Percentiles rank a stretch among this genome's conserved stretches.
Evolutionary conservation across 2,888 invertebrate genomes (phyloP).

Genomic region (Parnassius apollo): DNA sequence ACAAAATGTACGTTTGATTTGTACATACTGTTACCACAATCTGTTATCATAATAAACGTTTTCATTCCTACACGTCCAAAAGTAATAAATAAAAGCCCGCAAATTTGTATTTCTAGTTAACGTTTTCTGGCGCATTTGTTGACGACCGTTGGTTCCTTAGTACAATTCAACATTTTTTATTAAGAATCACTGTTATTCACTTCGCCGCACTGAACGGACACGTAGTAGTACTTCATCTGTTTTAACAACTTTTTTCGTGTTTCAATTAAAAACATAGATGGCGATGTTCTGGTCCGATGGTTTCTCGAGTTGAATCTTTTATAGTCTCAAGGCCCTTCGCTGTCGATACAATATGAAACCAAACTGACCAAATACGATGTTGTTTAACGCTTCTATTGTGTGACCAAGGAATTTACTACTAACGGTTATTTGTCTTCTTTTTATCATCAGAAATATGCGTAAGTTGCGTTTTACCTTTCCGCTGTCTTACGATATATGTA

Average conservation of each 20-base stretch:
- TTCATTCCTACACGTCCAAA: slow-evolving; percentile 3
- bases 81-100: neutral
- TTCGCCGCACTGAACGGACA: slow-evolving; percentile 16
- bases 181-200: slow-evolving; percentile 17
- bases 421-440: slow-evolving; percentile 10
- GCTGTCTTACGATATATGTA: neutral
- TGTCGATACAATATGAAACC: slow-evolving; percentile 12
- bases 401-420: slow-evolving; percentile 8
- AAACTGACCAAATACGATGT: slow-evolving; percentile 19
- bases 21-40: neutral
- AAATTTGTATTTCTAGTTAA: slow-evolving; percentile 9
- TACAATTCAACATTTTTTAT: slow-evolving; percentile 6
- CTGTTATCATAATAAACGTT: neutral
- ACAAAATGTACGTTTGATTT: neutral
- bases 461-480: neutral
- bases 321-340: slow-evolving; percentile 15
- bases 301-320: slow-evolving; percentile 10
- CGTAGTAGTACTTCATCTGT: slow-evolving; percentile 21
- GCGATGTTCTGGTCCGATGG: slow-evolving; percentile 16
- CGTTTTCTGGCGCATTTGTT: slow-evolving; percentile 11
- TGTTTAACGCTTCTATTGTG: slow-evolving; percentile 21
- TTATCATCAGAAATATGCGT: neutral
- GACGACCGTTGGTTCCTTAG: slow-evolving; percentile 3
- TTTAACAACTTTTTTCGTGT: slow-evolving; percentile 8
- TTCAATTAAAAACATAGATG: slow-evolving; percentile 15